Evolutionary conservation across 92 coral and sea anemone genomes (phyloP).

Genomic region (Epizoanthus illoricatus): DNA sequence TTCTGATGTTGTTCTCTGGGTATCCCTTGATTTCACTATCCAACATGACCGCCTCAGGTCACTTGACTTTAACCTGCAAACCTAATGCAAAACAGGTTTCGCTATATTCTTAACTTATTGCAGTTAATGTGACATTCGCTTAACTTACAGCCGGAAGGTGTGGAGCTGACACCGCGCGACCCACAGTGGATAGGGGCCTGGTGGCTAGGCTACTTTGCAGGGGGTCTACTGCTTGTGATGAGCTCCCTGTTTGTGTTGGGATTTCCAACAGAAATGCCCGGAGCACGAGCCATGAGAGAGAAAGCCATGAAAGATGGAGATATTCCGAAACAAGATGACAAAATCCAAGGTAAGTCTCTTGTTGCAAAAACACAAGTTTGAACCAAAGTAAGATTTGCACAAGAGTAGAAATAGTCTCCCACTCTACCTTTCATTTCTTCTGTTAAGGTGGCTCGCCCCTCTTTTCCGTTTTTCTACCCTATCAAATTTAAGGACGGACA

Average conservation of each 20-base stretch:
- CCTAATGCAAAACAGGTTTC: background rate
- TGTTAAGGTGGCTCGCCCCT: too few species aligned
- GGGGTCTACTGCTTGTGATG: slow-evolving; percentile 56
- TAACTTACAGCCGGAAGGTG: slow-evolving; percentile 68
- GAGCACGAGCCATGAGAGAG: slow-evolving; percentile 68
- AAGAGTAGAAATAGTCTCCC: too few species aligned
- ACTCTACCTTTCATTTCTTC: too few species aligned
- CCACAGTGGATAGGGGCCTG: slow-evolving; percentile 96
- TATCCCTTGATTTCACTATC: too few species aligned
- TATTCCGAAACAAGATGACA: slow-evolving; percentile 51
- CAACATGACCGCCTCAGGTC: too few species aligned
- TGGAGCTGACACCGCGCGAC: slow-evolving; percentile 67
- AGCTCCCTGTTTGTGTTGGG: slow-evolving; percentile 66
- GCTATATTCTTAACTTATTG: too few species aligned
- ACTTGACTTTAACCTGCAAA: too few species aligned
- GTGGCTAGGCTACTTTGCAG: slow-evolving; percentile 86
- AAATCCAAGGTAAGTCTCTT: slow-evolving; percentile 45
- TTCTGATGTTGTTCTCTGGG: too few species aligned
- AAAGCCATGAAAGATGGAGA: slow-evolving; percentile 67
- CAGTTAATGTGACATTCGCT: too few species aligned
- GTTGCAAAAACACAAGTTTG: slow-evolving; percentile 18
- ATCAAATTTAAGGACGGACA: too few species aligned
- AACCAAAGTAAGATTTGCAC: background rate
- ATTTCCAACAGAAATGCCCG: slow-evolving; percentile 81
- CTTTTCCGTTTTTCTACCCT: too few species aligned